Evolutionary conservation across 2,888 invertebrate species (phyloP).

Genomic region (Lepidochitona cinerea): DNA sequence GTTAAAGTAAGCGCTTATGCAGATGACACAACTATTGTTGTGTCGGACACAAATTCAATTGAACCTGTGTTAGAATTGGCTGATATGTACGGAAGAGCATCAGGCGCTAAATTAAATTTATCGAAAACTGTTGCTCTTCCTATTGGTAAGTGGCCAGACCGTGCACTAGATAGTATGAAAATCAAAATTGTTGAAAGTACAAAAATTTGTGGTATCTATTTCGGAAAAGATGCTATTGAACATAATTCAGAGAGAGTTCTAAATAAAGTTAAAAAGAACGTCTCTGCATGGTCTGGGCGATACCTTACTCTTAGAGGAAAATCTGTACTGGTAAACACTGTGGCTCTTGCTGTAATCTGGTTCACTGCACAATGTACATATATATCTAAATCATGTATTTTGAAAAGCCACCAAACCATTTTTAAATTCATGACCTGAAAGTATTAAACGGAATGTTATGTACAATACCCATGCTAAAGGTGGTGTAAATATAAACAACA

Average conservation of each 20-base stretch:
- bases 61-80: background rate
- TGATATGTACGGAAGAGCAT: slow-evolving; percentile 12
- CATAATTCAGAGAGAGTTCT: background rate
- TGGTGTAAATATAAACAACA: background rate
- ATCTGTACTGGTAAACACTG: background rate
- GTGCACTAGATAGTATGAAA: background rate
- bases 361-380: background rate
- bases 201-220: background rate
- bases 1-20: slow-evolving; percentile 16
- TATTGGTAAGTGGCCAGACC: background rate
- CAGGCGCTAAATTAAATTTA: slow-evolving; percentile 29
- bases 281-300: background rate
- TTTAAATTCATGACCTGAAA: background rate
- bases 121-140: slow-evolving; percentile 22
- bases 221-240: background rate
- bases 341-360: background rate
- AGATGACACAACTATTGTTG: slow-evolving; percentile 13
- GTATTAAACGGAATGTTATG: background rate
- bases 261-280: background rate
- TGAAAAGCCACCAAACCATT: background rate
- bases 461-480: background rate
- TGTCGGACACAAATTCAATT: slow-evolving; percentile 5
- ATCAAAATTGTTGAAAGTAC: background rate
- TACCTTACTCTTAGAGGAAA: background rate
- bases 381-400: background rate